Percentiles rank a stretch among this genome's conserved stretches.
These are phyloP conservation scores for Chromobotia macracanthus DNA, from an alignment of 2,797 vertebrate genomes.

Conservation along the genomic window DNA sequence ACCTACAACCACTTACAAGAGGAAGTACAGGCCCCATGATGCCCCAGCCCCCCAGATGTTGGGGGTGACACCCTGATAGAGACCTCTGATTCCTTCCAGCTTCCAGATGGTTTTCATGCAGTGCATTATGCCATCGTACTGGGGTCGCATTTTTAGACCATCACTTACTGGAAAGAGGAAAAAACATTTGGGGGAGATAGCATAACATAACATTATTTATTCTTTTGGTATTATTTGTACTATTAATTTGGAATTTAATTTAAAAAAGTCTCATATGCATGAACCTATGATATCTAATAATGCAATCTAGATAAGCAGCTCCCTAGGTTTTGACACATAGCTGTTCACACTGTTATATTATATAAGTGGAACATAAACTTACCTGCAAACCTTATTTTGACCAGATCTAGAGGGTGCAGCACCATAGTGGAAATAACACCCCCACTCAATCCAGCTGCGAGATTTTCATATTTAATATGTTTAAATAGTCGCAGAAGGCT, in stretches of 20 bases:
- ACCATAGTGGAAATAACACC: slow-evolving; percentile 83
- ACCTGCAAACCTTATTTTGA: slow-evolving; percentile 88
- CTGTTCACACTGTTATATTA: background rate
- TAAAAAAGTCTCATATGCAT: too few relatives aligned
- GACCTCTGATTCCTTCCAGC: slow-evolving; percentile 80
- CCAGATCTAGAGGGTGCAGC: slow-evolving; percentile 84
- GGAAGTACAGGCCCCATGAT: slow-evolving; percentile 89
- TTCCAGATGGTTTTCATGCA: slow-evolving; percentile 84
- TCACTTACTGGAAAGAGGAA: slow-evolving; percentile 75
- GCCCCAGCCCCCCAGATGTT: slow-evolving; percentile 86
- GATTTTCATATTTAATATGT: slow-evolving; percentile 80
- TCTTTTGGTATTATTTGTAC: background rate
- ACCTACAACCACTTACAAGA: slow-evolving; percentile 77
- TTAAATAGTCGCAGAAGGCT: slow-evolving; percentile 63
- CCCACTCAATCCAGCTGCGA: slow-evolving; percentile 82
- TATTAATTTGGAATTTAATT: background rate
- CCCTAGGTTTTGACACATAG: background rate
- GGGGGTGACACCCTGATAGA: slow-evolving; percentile 86
- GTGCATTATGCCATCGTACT: slow-evolving; percentile 84
- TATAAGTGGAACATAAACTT: slow-evolving; percentile 43
- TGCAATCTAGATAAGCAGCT: background rate
- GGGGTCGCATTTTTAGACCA: slow-evolving; percentile 82
- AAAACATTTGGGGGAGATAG: background rate
- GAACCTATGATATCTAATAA: background rate
- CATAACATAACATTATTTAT: background rate